Base-by-base conservation (phyloP, 2,888 invertebrate genomes). In the Pasiphila rectangulata region DNA sequence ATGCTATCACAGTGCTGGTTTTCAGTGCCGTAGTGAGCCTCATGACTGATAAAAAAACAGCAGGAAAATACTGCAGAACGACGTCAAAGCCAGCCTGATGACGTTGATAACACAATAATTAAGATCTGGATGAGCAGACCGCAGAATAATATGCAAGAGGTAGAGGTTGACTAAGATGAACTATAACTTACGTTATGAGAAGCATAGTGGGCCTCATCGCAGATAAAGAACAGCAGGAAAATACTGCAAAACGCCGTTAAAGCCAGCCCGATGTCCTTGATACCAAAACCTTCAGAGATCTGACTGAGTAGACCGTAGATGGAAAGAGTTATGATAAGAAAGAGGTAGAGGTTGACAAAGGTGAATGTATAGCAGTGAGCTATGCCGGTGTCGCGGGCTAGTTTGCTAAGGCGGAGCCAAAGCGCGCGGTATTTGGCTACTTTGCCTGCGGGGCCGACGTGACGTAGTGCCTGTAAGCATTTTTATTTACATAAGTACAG, bases 251-350 rank as follows among this genome's bases (percentile, higher is more conserved):
- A 67, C 0, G 93, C 93, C 0, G 93, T 93, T 25, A 94, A 81
- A 0, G 92, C 91, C 16, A 94, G 67, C 0, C 94, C 94, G 41
- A 94, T 91, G 61, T 94, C 94, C 69, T 94, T 94, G 9, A 91
- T 82, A n/a, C 93, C 93, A 46, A 94, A 91, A 0, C 94, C 94
- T 48, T 92, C 92, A 17, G 93, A 93, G 13, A 94, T 90, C 72
- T 94, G 93, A 6, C 94, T 94, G 69, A 94, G 87, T 1, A 94
- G 78, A 0, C 94, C 94, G 59, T 94, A 94, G 59, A 94, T 92
- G 0, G 94, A 94, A n/a, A 94, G 73, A 0, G 94, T 94, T 39
- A 94, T 93, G 46, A 93, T 92, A 6, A 94, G 90, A 66, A 94
- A 94, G 6, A 94, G 82, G 67, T 94, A 94, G 2, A 94, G 81